Evolutionary conservation across 2,113 vertebrate species (phyloP).

Genomic region (Todiramphus saurophagus): DNA sequence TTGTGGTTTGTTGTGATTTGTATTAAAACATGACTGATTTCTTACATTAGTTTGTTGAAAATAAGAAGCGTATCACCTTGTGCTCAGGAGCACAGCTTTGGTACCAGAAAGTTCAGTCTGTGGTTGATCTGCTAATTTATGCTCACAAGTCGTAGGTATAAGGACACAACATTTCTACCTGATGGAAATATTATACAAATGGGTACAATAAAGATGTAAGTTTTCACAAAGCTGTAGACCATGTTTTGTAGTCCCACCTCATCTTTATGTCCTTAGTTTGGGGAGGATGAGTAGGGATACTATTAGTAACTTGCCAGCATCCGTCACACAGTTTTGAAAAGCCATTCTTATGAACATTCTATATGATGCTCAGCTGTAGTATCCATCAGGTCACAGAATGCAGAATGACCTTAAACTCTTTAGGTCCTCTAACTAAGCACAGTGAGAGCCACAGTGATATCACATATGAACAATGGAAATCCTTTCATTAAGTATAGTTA

Average conservation of each 20-base stretch:
- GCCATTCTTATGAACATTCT: background rate
- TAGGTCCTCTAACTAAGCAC: background rate
- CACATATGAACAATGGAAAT: accelerated
- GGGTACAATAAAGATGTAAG: background rate
- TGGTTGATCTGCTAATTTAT: background rate
- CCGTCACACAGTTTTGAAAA: background rate
- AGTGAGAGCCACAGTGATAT: background rate
- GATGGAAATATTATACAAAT: background rate
- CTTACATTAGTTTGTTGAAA: background rate
- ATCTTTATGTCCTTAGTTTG: background rate
- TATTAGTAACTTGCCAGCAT: background rate
- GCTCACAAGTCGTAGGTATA: background rate
- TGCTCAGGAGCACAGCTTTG: background rate
- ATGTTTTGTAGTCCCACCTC: background rate
- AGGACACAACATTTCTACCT: background rate
- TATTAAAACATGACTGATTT: background rate
- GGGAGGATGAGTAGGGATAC: background rate
- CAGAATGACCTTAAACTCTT: background rate
- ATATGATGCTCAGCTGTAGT: background rate
- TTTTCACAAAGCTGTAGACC: background rate
- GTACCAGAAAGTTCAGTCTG: background rate
- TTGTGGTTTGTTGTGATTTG: background rate
- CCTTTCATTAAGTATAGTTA: background rate
- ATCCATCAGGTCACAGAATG: background rate
- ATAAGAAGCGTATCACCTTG: background rate